Evolutionary conservation across 2,113 vertebrate genomes (phyloP), one percentile per base, ranked within the genome.

Genomic region (Cricetomys ansorgei): DNA sequence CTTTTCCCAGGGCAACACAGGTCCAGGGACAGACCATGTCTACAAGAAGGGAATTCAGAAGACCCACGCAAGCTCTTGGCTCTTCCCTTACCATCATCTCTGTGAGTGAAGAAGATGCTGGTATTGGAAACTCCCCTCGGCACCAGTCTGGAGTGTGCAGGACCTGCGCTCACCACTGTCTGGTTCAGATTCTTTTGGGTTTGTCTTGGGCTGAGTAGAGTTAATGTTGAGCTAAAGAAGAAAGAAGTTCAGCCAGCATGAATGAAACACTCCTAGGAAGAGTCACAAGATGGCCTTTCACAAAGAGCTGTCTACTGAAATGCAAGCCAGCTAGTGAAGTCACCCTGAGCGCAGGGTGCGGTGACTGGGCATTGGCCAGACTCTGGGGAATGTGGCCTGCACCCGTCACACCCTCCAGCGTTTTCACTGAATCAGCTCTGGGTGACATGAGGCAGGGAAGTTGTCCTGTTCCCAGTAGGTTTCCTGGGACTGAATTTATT

Each of bases 281-380:
- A 94, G 92, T 89, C 92, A 95, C 95, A 96, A 94, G 96, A 97
- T 95, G 97, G 95, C 95, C 89, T 97, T 97, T 97, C 79, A 96
- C 87, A 89, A 70, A 95, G 80, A 95, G 79, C 89, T 9, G 3
- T 95, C 97, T 96, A 95, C 92, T 96, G 96, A 97, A 93, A 50
- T 50, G 93, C 59, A 79, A 91, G 96, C 97, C 97, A 98, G 91
- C 7, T 10, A 43, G 84, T 97, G 97, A 98, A 81, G 88, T 98
- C 97, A 97, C 92, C 81, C 12, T 79, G 27, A 2, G 83, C 43
- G 31, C 53, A 96, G 94, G 94, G 94, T 0, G 72, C 2, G 34
- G 92, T 87, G 81, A 88, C 94, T 59, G 55, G 89, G 94, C 97
- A 50, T 7, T 75, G 96, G 92, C 96, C 83, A 65, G 91, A 69